A percentile compares a stretch with the other conserved stretches of the same genome.
Evolutionary conservation across 2,113 vertebrate genomes (phyloP).

Genomic region (Nyctibius bracteatus): DNA sequence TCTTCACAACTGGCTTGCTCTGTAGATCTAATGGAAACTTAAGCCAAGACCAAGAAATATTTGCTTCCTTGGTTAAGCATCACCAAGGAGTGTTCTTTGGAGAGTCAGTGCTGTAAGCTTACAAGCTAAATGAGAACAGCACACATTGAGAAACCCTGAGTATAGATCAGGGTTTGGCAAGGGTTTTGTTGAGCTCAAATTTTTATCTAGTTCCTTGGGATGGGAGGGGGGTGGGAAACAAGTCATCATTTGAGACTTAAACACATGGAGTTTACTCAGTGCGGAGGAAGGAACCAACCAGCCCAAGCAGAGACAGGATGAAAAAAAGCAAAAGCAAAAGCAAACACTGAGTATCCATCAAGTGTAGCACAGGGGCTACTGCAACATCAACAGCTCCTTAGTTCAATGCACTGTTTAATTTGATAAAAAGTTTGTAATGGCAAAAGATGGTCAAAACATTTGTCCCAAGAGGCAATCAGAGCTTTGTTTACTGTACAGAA

Average conservation of each 20-base stretch:
- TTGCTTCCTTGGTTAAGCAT: not conserved
- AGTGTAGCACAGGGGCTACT: fast-evolving
- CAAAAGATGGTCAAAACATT: not conserved
- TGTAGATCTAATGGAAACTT: not conserved
- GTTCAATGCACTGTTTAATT: not conserved
- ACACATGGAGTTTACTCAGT: not conserved
- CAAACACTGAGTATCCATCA: not conserved
- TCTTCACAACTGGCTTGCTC: not conserved
- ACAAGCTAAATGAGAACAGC: not conserved
- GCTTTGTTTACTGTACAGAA: not conserved
- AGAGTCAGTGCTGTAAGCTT: not conserved
- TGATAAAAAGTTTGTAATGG: not conserved
- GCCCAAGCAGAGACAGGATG: not conserved
- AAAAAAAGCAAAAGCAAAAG: not conserved
- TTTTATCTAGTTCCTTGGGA: not conserved
- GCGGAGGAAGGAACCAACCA: not conserved
- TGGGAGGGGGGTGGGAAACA: not conserved
- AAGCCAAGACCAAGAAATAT: not conserved
- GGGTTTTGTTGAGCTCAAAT: not conserved
- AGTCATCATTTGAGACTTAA: not conserved
- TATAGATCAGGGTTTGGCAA: not conserved
- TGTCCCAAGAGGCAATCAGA: not conserved
- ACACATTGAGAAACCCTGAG: not conserved
- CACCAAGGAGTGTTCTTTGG: not conserved
- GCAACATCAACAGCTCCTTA: not conserved